Base-by-base conservation (phyloP, 2,113 vertebrate species). In the Onychorhynchus coronatus region DNA sequence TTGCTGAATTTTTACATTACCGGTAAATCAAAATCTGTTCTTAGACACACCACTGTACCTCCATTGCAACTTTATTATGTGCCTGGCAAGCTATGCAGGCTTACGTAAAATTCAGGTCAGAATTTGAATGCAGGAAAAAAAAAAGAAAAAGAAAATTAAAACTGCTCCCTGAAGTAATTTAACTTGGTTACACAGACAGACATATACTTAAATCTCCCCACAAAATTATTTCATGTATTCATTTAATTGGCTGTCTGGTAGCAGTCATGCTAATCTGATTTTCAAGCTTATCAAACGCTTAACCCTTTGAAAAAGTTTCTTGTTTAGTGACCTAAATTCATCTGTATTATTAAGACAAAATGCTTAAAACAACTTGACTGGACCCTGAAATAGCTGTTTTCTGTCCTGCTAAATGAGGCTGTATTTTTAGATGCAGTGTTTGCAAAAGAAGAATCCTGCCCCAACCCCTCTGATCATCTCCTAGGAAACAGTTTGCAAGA, bases 201-300 rank as follows among this genome's bases (percentile, higher is more conserved):
- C 16, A 61, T 62, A 72, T 37, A 58, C 20, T 76, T 85, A 73
- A 81, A 72, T 52, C 6, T 88, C 8, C 44, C 46, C 49, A 56
- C 71, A 85, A 93, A 79, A 90, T 65, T 76, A 42, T 88, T 92
- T n/a, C 22, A 82, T 72, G 49, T 61, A 55, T 41, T 79, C 14
- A 42, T 76, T 91, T 93, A 92, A 94, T 79, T 96, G 61, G 35
- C 39, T 95, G 39, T 85, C 82, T 96, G 80, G 46, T 95, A 84
- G 72, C 73, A 86, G 75, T 33, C 33, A 80, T 27, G 37, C 73
- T 95, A 95, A 94, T 84, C 56, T 93, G 59, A 92, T 96, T 95
- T 80, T 75, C 35, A 84, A 80, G 53, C 35, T 91, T 88, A 72
- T 39, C 3, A 19, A 93, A 87, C 71, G 17, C 78, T 83, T 93